Percentiles rank a stretch among this genome's conserved stretches.
Conservation (phyloP, 2,113 vertebrate genomes). For the Cyphomyrus plagiostoma region DNA sequence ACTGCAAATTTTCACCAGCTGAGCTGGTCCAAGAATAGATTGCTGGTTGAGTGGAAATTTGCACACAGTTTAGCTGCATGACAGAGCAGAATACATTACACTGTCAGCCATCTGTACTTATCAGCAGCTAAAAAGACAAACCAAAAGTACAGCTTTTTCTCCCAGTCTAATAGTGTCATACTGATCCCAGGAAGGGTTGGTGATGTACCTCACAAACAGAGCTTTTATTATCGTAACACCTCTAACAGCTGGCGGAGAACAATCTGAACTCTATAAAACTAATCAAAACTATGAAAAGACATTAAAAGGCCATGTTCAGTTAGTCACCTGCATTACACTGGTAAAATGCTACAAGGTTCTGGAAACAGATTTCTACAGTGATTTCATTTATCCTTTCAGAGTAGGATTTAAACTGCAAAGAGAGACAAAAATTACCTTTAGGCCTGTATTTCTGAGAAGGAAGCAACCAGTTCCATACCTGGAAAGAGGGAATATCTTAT, state of each 20-base stretch:
- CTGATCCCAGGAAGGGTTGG: neutral
- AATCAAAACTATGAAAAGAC: neutral
- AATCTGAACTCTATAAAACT: neutral
- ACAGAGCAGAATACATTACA: neutral
- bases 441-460: slow-evolving; percentile 85
- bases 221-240: neutral
- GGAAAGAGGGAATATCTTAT: slow-evolving; percentile 19
- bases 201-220: neutral
- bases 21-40: neutral
- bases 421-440: slow-evolving; percentile 63
- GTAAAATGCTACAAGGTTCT: neutral
- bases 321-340: neutral
- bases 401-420: neutral
- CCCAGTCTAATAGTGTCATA: neutral
- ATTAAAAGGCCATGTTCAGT: neutral
- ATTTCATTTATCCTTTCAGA: neutral
- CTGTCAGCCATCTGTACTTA: neutral
- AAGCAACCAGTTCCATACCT: slow-evolving; percentile 98
- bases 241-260: neutral
- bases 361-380: neutral
- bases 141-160: neutral
- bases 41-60: neutral
- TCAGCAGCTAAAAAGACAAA: neutral
- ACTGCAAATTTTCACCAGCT: neutral
- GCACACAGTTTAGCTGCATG: neutral